Evolutionary conservation across 2,113 vertebrate genomes (phyloP).

Genomic region (Pachycephala philippinensis): DNA sequence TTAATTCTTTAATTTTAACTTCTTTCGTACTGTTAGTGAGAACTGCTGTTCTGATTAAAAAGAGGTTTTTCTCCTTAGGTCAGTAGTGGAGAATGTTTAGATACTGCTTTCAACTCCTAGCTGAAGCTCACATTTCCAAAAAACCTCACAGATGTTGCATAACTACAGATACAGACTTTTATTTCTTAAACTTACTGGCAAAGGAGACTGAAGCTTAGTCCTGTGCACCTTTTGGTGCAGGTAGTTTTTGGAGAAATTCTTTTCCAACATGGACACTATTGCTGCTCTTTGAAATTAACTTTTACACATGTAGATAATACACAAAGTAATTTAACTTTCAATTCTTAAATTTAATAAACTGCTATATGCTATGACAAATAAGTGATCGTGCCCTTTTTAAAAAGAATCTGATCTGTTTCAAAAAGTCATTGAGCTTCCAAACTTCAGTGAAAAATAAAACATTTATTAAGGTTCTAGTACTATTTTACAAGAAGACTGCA

Average conservation of each 20-base stretch:
- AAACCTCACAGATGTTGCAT: not conserved
- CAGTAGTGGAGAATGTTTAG: not conserved
- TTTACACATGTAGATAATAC: not conserved
- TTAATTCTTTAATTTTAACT: not conserved
- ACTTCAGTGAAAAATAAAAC: not conserved
- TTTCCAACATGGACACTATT: not conserved
- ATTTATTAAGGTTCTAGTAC: not conserved
- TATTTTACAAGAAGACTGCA: not conserved
- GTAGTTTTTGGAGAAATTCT: not conserved
- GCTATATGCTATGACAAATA: not conserved
- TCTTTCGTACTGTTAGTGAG: not conserved
- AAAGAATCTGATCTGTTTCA: not conserved
- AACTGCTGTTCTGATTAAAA: not conserved
- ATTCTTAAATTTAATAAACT: not conserved
- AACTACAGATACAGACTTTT: not conserved
- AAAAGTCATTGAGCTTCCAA: not conserved
- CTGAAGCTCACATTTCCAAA: not conserved
- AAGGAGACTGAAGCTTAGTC: not conserved
- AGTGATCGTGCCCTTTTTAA: not conserved
- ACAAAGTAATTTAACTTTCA: not conserved
- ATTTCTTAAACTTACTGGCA: not conserved
- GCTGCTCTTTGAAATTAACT: conserved; percentile 12
- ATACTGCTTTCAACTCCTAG: not conserved
- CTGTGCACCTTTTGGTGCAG: not conserved
- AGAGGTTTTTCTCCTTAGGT: not conserved